Evolutionary conservation across 1,140 invertebrate species (phyloP), one percentile per base, ranked within the genome.

Genomic region (Drosophila virilis): DNA sequence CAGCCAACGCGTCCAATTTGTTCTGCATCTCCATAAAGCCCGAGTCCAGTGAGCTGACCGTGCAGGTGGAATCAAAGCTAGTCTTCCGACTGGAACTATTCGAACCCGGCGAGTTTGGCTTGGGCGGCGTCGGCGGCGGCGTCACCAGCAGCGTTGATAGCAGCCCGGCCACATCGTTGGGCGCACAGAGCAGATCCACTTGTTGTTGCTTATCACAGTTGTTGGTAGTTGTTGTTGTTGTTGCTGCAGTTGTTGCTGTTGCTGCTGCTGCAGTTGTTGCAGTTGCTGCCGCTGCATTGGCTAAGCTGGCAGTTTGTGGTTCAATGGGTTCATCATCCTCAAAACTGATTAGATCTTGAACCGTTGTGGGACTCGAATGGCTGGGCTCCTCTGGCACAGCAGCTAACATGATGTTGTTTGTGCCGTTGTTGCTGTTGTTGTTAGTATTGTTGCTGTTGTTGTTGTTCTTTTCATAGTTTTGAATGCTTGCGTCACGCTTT

Each of bases 1-100:
- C 82, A 2, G 84, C 84, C 12, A 89, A n/a, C 0, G 84, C 85
- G 43, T 92, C 91, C 42, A 91, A 50, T 55, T 91, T 91, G 57
- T 89, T 79, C 60, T 92, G 92, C 91, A 92, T 92, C 55, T 92
- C 92, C 67, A 92, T 92, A 37, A 92, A 92, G 6, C 92, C 92
- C 38, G 92, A 92, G 84, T 92, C 92, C 91, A 92, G 91, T 43
- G 91, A 92, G 54, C 91, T 92, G 15, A 92, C 78, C 3, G 92
- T 92, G 70, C 92, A 92, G 54, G 91, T 92, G 43, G 92, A 92
- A 69, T 92, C 92, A 48, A 92, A 91, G 72, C 92, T 92, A 7
- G 92, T 92, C 66, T 92, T 92, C 28, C 92, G 83, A 73, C 91
- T 92, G 0, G 91, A 92, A 55, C 62, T 90, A 45, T 91, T 89